Base-by-base conservation (phyloP, 2,797 vertebrate genomes). In the Enteromius fasciolatus region DNA sequence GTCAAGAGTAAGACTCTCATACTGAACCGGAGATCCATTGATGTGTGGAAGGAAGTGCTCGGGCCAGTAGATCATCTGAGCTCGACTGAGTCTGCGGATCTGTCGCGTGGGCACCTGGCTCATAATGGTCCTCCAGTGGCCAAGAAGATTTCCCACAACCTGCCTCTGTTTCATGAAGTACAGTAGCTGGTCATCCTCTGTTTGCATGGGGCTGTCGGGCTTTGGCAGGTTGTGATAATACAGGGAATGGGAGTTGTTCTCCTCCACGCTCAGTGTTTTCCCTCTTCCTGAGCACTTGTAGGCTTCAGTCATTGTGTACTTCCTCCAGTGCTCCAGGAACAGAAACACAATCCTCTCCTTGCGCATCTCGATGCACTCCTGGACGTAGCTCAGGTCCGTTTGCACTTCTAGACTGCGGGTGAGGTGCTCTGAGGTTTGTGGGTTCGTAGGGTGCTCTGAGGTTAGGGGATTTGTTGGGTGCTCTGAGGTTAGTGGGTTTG, bases 251-350 rank as follows among this genome's bases (percentile, higher is more conserved):
- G 80, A 78, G 77, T 91, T 92, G 20, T 92, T 92, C 23, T 87
- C 88, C 59, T 85, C 90, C 12, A 92, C 86, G 0, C 85, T 87
- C 46, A 92, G 88, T 85, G 87, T 90, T 23, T 86, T 88, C 76
- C 75, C 89, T 85, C 88, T 91, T 70, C 86, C 86, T 9, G 84
- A 67, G 64, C 90, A 94, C 77, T 94, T 94, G 87, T 93, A 94
- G 1, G 90, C 92, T 12, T 95, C 94, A 0, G 92, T 88, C 78
- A 96, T 94, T 0, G 96, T 96, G 90, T 96, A 96, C 87, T 96
- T 96, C 86, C 96, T 94, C 98, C 98, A 99, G 89, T 99, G 97
- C 87, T 99, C 96, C 76, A 99, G 91, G 84, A 99, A 99, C 63
- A 98, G 94, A 89, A 95, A 96, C 64, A 97, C 94, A 1, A 97